Base-by-base conservation (phyloP, 2,797 vertebrate species). In the Anniella stebbinsi region DNA sequence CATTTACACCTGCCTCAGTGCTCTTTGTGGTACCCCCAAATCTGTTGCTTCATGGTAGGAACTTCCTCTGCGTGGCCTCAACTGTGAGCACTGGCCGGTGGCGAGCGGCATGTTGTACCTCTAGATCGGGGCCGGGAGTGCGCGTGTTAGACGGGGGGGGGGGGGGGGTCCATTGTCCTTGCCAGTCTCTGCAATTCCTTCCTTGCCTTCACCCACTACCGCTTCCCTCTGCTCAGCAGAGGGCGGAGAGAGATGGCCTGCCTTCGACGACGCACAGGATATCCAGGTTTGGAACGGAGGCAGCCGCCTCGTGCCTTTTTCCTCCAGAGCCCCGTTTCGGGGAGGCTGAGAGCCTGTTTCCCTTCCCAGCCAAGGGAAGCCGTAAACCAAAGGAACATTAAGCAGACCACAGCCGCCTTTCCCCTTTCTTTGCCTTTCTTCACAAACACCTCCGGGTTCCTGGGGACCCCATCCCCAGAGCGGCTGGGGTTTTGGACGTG, bases 401-500 rank as follows among this genome's bases (percentile, higher is more conserved):
- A 70, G 81, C 80, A 38, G 75, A 73, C 38, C 87, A 70, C 72
- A 57, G 41, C 48, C 8, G 45, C 60, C 78, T 54, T 2, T 28
- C 87, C 69, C 23, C 38, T 36, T 69, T 77, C 38, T 36, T 69
- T 77, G 87, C 87, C 84, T 70, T 87, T 77, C 87, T 51, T 86
- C 90, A 87, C 70, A 86, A 70, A 77, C 87, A 89, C 87, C 60
- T 77, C 83, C 33, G 6, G 36, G 12, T 41, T 77, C 60, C 30
- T 76, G 17, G 18, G 72, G 87, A 89, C 8, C 15, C 77, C 2
- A 15, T 70, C 78, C 83, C 87, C 2, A 5, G 84, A 60, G 70
- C 2, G 87, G 60, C 15, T 38, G 87, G 77, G 87, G 76, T 89
- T 86, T 83, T 18, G 38, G 90, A 91, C 2, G 57, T 18, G 84